Base-by-base conservation (phyloP, 2,888 invertebrate genomes). In the Sphaerophoria taeniata region DNA sequence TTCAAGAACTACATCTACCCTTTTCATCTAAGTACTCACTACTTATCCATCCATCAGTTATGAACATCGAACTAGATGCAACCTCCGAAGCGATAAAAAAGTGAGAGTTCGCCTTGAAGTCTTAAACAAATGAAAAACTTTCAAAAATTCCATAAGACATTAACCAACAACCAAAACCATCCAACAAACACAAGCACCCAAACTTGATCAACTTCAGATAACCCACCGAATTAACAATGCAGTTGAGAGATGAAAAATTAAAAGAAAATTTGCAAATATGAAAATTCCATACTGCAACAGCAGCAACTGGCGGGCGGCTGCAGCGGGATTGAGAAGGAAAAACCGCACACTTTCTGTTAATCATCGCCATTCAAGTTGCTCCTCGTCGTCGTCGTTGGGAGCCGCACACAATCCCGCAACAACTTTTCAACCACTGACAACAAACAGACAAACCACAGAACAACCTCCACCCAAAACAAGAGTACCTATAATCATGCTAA, bases 331-430 rank as follows among this genome's bases (percentile, higher is more conserved):
- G 51, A 14, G 14, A 34, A 36, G 47, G 34, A 11, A 73, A 73
- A 73, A 73, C 67, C 53, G 39, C 82, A 73, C 78, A 83, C 56
- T 83, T 69, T 70, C 82, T 83, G 82, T 73, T 83, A 78, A 83
- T 73, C 73, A 78, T 63, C 43, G 43, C 73, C 63, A 73, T 78
- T 74, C 78, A 73, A 70, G 73, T 70, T 58, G 70, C 51, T 49
- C 73, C 24, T 53, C 31, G 31, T 34, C n/a, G 58, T 6, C 45
- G 4, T 2, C 5, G 36, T 4, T 12, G 11, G 31, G 9, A 24
- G 34, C 33, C 34, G 33, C 12, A 34, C 65, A 47, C 47, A 55
- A 0, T 4, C 34, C 14, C 33, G 33, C 33, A 33, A 16, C 49
- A 65, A 53, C 67, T 67, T 67, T 31, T 4, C 24, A 67, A 53